phyloP scores from a whole-genome alignment of 2,113 vertebrate genomes.

The Cyprinodon brontotheroides region DNA sequence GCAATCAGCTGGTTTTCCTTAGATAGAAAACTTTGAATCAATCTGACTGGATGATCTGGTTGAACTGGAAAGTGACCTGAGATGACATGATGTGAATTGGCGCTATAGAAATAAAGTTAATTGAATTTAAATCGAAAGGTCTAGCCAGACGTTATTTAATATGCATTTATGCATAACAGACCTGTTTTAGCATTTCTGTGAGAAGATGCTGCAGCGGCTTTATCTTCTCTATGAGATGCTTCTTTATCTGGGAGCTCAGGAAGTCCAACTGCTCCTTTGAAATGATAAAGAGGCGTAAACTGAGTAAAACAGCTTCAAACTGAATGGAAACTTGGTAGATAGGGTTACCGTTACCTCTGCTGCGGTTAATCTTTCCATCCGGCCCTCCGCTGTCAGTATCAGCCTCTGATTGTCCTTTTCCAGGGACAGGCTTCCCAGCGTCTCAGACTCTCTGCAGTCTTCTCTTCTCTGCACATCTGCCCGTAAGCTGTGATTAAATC shows the following conservation, averaged over 20 bases:
- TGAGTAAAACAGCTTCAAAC: not conserved
- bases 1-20: no score
- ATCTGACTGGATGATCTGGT: no score
- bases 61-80: no score
- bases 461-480: slow-evolving; percentile 69
- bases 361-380: slow-evolving; percentile 61
- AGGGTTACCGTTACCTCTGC: slow-evolving; percentile 64
- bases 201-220: slow-evolving; percentile 70
- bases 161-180: slow-evolving; percentile 27
- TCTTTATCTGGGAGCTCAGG: slow-evolving; percentile 70
- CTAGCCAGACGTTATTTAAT: not conserved
- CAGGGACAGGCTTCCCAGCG: slow-evolving; percentile 68
- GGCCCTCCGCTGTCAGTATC: slow-evolving; percentile 71
- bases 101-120: no score
- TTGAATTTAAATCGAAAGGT: no score
- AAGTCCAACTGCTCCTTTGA: slow-evolving; percentile 73
- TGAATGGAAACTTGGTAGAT: not conserved
- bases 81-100: no score
- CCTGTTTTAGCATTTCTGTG: slow-evolving; percentile 74
- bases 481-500: slow-evolving; percentile 44
- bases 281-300: slow-evolving; percentile 7
- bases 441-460: slow-evolving; percentile 45
- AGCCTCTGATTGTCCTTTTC: slow-evolving; percentile 76
- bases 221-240: slow-evolving; percentile 74
- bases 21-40: no score